A percentile compares a stretch with the other conserved stretches of the same genome.
Conservation (phyloP, 2,888 invertebrate genomes). For the Azorinus chamasolen region DNA sequence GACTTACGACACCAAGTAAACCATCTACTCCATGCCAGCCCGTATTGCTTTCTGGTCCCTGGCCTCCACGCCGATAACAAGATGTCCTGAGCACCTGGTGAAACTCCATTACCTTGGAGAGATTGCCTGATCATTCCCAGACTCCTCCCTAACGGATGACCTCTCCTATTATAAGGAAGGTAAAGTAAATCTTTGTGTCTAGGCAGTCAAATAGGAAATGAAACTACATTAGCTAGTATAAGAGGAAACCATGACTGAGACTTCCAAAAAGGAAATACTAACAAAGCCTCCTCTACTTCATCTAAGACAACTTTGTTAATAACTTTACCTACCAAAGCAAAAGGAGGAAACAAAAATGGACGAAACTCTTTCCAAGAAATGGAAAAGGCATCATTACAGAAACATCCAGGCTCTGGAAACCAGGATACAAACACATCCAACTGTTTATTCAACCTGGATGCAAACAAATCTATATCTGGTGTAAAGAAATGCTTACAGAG, state of each 20-base stretch:
- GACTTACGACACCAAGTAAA: constrained; percentile 19
- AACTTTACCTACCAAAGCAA: constrained; percentile 41
- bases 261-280: too few species aligned
- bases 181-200: constrained; percentile 40
- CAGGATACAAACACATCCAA: too few species aligned
- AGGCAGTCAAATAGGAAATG: constrained; percentile 45
- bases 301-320: constrained; percentile 48
- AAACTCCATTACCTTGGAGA: constrained; percentile 27
- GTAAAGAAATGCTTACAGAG: constrained; percentile 33
- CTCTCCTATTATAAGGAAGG: constrained; percentile 5
- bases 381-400: too few species aligned
- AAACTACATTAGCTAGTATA: constrained; percentile 24
- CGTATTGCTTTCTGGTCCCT: constrained; percentile 45
- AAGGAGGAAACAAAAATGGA: constrained; percentile 62
- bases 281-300: constrained; percentile 37
- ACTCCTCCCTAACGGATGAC: constrained; percentile 16
- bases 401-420: too few species aligned
- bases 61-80: constrained; percentile 26
- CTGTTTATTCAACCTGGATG: too few species aligned
- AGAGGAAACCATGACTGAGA: too few species aligned
- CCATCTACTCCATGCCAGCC: constrained; percentile 32
- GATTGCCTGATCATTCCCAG: constrained; percentile 27
- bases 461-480: constrained; percentile 53
- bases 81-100: constrained; percentile 1
- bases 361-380: too few species aligned